Percentiles rank a stretch among this genome's conserved stretches.
Evolutionary conservation across 2,888 invertebrate species (phyloP).

Genomic region (Micropterix aruncella): DNA sequence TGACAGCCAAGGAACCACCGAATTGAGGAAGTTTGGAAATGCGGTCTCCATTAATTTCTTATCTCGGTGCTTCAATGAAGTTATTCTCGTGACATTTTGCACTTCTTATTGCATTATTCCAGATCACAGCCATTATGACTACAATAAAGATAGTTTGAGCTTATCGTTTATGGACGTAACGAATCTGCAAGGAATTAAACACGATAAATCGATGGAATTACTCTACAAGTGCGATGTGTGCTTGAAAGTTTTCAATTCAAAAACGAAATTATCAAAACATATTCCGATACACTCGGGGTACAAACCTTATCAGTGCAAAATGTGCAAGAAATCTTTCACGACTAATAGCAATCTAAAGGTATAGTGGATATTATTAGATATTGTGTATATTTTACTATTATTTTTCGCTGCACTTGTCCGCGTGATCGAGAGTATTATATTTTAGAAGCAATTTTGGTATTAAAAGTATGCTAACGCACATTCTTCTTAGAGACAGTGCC

Average conservation of each 20-base stretch:
- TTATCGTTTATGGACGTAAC: background rate
- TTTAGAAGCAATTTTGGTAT: no score
- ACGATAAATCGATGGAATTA: conserved; percentile 6
- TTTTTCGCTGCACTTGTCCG: no score
- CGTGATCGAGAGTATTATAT: no score
- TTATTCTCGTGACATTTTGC: no score
- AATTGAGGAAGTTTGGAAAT: no score
- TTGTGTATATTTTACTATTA: background rate
- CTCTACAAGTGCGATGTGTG: conserved; percentile 11
- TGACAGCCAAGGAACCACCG: no score
- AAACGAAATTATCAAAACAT: conserved; percentile 12
- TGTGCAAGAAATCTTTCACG: conserved; percentile 11
- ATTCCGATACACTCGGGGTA: conserved; percentile 11
- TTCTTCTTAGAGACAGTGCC: no score
- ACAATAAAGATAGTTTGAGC: background rate
- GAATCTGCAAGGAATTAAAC: conserved; percentile 7
- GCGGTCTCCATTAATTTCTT: no score
- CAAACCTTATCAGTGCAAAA: conserved; percentile 13
- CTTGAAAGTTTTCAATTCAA: conserved; percentile 10
- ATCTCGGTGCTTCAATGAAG: no score
- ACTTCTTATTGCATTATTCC: no score
- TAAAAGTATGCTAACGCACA: no score
- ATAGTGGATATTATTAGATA: background rate
- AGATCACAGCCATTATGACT: background rate
- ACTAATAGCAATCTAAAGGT: conserved; percentile 12